A percentile compares a stretch with the other conserved stretches of the same genome.
Conservation (phyloP, 2,113 vertebrate genomes). For the Hepsetus odoe region DNA sequence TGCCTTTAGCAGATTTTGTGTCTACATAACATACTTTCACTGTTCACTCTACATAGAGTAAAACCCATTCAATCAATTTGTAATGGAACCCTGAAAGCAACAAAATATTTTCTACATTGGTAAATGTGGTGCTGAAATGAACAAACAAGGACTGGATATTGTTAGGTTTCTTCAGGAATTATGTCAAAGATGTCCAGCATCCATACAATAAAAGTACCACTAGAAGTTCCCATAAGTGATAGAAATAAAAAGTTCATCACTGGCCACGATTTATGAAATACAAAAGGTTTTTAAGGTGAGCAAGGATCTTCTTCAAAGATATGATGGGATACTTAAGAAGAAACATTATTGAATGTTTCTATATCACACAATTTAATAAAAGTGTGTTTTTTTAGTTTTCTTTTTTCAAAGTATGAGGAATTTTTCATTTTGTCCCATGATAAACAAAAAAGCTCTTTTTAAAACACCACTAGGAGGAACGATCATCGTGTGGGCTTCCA, state of each 20-base stretch:
- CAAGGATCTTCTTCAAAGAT: slow-evolving; percentile 22
- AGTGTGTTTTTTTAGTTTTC: slow-evolving; percentile 1
- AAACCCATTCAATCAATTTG: slow-evolving; percentile 11
- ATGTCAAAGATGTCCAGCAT: slow-evolving; percentile 12
- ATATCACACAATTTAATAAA: slow-evolving; percentile 28
- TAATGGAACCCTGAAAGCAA: slow-evolving; percentile 38
- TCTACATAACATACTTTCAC: slow-evolving; percentile 27
- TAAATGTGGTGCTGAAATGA: slow-evolving; percentile 10
- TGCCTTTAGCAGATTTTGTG: slow-evolving; percentile 29
- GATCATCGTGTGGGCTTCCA: slow-evolving; percentile 94
- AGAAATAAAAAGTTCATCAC: neutral
- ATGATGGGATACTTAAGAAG: slow-evolving; percentile 1
- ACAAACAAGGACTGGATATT: neutral
- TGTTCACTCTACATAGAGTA: neutral
- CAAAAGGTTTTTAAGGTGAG: slow-evolving; percentile 38
- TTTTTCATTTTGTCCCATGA: slow-evolving; percentile 34
- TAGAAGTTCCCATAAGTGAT: slow-evolving; percentile 6
- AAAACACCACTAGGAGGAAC: slow-evolving; percentile 86
- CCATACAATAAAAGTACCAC: slow-evolving; percentile 6
- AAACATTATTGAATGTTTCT: slow-evolving; percentile 15
- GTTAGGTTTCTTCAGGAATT: neutral
- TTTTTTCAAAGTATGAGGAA: slow-evolving; percentile 41
- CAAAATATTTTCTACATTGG: neutral
- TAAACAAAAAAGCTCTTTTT: slow-evolving; percentile 41
- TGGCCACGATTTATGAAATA: slow-evolving; percentile 15